These are phyloP conservation scores for Hemithea aestivaria DNA, from an alignment of 2,888 invertebrate species.

Conservation along the genomic window DNA sequence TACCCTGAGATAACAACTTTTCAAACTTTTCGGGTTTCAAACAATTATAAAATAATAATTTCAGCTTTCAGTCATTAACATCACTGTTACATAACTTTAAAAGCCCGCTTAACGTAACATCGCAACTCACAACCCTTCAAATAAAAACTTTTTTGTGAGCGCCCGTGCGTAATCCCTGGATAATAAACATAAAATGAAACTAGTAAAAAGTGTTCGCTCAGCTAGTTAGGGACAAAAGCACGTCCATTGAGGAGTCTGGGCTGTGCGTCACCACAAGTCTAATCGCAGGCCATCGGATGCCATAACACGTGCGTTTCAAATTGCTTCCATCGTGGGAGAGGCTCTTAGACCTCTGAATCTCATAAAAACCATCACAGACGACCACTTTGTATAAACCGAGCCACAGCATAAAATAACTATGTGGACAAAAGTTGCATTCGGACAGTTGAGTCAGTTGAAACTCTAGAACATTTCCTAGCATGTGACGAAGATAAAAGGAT, in stretches of 20 bases:
- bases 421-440: conserved; percentile 1
- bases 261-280: conserved; percentile 57
- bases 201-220: conserved; percentile 20
- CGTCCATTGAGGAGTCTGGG: conserved; percentile 57
- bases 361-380: conserved; percentile 29
- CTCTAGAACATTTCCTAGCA: background rate
- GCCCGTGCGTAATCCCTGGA: too few relatives aligned
- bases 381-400: conserved; percentile 6
- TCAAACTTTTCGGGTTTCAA: too few relatives aligned
- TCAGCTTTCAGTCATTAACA: too few relatives aligned
- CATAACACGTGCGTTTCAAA: conserved; percentile 73
- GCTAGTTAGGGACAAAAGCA: conserved; percentile 69
- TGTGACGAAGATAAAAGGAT: conserved; percentile 5
- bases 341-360: conserved; percentile 35
- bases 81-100: too few relatives aligned
- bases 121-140: too few relatives aligned
- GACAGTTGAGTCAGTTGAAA: background rate
- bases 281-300: conserved; percentile 71
- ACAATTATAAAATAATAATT: too few relatives aligned
- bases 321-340: conserved; percentile 75
- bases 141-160: too few relatives aligned
- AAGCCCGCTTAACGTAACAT: background rate
- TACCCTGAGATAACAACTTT: too few relatives aligned
- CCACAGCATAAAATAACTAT: conserved; percentile 1
- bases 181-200: background rate